These are phyloP conservation scores for Podarcis siculus DNA, from an alignment of 2,797 vertebrate species.

Conservation along the genomic window DNA sequence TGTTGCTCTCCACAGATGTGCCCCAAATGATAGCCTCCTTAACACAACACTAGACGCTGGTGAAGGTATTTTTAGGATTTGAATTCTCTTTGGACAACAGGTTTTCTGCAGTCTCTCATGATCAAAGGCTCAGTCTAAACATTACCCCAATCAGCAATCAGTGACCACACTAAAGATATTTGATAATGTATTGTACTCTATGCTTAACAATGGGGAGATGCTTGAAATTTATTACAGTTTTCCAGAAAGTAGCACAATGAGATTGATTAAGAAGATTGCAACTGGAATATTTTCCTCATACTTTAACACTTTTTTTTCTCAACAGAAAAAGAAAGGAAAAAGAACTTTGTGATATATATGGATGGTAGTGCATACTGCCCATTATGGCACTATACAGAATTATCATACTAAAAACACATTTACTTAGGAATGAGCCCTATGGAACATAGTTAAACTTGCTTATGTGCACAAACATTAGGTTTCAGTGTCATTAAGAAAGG, in stretches of 20 bases:
- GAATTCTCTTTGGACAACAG: background rate
- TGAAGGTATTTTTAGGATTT: background rate
- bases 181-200: background rate
- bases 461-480: background rate
- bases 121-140: background rate
- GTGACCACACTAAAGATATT: background rate
- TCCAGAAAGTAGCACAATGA: background rate
- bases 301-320: background rate
- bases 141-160: background rate
- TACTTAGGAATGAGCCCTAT: background rate
- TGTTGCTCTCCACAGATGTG: background rate
- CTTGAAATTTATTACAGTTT: background rate
- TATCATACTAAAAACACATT: background rate
- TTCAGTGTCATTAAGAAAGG: background rate
- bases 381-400: background rate
- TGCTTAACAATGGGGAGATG: background rate
- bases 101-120: background rate
- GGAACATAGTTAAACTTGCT: no score
- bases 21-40: constrained; percentile 46
- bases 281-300: background rate
- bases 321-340: background rate
- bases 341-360: background rate
- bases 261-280: background rate
- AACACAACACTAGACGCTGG: background rate
- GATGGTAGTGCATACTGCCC: background rate